Conservation (phyloP, 2,888 invertebrate genomes). For the Sinopyrophorus schimmeli region DNA sequence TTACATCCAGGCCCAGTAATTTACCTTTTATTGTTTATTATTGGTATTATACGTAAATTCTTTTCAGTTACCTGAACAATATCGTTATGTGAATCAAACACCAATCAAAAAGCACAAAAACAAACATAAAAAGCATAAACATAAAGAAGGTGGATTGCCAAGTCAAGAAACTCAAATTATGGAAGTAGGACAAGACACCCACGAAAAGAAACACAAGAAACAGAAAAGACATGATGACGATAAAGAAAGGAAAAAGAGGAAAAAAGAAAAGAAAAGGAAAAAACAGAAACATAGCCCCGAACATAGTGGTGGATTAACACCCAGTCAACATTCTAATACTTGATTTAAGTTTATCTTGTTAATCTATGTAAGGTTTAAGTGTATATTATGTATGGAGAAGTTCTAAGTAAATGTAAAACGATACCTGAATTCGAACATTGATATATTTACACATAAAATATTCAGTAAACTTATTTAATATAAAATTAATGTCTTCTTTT, state of each 20-base stretch:
- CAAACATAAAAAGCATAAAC: constrained; percentile 93
- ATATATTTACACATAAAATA: too few relatives aligned
- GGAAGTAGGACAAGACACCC: constrained; percentile 70
- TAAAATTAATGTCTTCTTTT: too few relatives aligned
- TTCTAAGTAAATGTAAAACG: too few relatives aligned
- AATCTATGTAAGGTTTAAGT: too few relatives aligned
- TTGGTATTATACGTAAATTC: constrained; percentile 32
- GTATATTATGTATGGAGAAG: too few relatives aligned
- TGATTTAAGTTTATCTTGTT: constrained; percentile 12
- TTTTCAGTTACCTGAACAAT: constrained; percentile 88
- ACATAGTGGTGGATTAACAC: constrained; percentile 70
- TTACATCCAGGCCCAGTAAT: constrained; percentile 88
- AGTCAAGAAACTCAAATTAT: constrained; percentile 76
- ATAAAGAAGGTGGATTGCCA: constrained; percentile 81
- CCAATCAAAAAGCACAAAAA: constrained; percentile 94
- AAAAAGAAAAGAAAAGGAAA: constrained; percentile 94
- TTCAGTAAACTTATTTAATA: too few relatives aligned
- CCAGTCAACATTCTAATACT: constrained; percentile 58
- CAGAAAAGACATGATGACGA: constrained; percentile 92
- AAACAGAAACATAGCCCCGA: constrained; percentile 93
- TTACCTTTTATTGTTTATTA: constrained; percentile 17
- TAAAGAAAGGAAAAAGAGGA: constrained; percentile 89
- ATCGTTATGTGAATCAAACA: constrained; percentile 87
- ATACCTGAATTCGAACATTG: too few relatives aligned
- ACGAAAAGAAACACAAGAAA: constrained; percentile 95